Evolutionary conservation across 2,888 invertebrate genomes (phyloP).

Genomic region (Eulithis testata): DNA sequence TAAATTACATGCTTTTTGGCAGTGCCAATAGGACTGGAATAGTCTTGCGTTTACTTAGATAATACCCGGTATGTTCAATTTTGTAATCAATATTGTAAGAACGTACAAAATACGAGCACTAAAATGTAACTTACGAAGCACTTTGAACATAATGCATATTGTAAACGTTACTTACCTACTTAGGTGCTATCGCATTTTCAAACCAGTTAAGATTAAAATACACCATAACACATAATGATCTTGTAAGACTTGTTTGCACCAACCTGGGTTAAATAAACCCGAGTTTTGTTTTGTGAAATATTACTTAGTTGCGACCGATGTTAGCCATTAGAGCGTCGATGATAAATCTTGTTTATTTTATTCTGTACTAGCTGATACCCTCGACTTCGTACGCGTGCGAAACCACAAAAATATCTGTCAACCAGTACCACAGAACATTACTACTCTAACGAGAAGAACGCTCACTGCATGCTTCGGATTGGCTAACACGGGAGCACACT

Average conservation of each 20-base stretch:
- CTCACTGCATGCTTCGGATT: no score
- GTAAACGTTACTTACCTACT: constrained; percentile 1
- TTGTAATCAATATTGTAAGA: background rate
- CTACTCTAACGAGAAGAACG: no score
- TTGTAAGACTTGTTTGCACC: background rate
- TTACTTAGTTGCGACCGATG: no score
- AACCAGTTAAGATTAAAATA: constrained; percentile 1
- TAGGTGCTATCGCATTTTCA: background rate
- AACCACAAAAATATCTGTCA: no score
- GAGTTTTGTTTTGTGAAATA: background rate
- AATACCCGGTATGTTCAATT: background rate
- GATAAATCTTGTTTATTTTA: no score
- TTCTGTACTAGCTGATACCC: no score
- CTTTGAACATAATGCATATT: background rate
- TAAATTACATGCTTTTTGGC: background rate
- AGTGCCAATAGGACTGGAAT: background rate
- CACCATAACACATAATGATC: background rate
- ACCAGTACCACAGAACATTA: no score
- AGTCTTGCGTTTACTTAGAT: background rate
- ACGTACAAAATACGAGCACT: background rate
- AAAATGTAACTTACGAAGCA: background rate
- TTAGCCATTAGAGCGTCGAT: no score
- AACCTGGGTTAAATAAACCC: background rate
- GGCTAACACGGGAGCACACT: no score
- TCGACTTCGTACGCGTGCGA: no score